Percentiles rank a stretch among this genome's conserved stretches.
These are phyloP conservation scores for Aythya baeri DNA, from an alignment of 2,113 vertebrate species.

Conservation along the genomic window DNA sequence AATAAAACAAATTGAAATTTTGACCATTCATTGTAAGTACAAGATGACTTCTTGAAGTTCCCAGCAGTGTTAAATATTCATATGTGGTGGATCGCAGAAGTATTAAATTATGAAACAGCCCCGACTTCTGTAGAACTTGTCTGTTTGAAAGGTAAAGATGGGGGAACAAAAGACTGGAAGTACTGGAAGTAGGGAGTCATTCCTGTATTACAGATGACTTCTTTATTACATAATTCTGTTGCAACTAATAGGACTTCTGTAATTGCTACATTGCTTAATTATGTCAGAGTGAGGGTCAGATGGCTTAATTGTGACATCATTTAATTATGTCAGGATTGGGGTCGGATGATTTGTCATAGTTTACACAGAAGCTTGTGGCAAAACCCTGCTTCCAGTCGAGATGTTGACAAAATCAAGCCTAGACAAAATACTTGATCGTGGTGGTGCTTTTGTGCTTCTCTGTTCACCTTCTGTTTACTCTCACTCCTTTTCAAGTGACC, in stretches of 20 bases:
- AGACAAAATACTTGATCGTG: rapidly evolving
- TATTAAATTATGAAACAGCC: constrained; percentile 27
- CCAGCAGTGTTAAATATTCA: constrained; percentile 46
- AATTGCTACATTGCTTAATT: not conserved
- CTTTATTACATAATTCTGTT: rapidly evolving
- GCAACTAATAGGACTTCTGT: rapidly evolving
- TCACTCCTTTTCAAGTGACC: not conserved
- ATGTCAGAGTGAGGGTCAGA: too few relatives aligned
- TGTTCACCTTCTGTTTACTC: not conserved
- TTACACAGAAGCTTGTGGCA: rapidly evolving
- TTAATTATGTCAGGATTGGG: rapidly evolving
- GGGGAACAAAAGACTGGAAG: not conserved
- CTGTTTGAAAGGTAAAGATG: not conserved
- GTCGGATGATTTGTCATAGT: rapidly evolving
- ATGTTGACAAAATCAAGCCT: not conserved
- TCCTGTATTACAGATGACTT: rapidly evolving
- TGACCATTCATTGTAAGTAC: not conserved
- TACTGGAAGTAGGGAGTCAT: not conserved
- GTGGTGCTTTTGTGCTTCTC: not conserved
- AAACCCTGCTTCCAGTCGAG: not conserved
- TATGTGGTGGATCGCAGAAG: not conserved
- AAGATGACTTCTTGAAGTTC: constrained; percentile 37
- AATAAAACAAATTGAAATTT: constrained; percentile 31
- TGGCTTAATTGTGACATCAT: not conserved
- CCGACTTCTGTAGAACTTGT: not conserved